Evolutionary conservation across 2,797 vertebrate species (phyloP).

Genomic region (Micrastur ruficollis): DNA sequence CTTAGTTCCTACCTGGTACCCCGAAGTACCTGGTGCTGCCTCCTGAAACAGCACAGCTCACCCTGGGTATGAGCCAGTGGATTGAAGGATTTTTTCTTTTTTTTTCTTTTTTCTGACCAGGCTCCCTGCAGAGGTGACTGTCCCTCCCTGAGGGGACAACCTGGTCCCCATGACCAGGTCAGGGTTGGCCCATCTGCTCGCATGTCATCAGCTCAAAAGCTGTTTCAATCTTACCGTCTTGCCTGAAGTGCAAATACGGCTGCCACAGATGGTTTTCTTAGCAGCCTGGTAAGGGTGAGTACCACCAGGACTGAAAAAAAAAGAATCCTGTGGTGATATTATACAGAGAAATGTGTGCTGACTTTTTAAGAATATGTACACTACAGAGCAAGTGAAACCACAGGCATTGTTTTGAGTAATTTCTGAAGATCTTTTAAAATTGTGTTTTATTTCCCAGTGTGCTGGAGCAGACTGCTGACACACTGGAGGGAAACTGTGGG

Average conservation of each 20-base stretch:
- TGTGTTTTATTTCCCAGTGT: not conserved
- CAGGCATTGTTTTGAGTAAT: not conserved
- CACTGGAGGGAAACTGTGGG: not conserved
- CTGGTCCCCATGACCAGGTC: fast-evolving
- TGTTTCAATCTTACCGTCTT: not conserved
- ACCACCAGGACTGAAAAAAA: not conserved
- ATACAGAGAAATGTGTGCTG: not conserved
- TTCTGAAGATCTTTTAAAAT: not conserved
- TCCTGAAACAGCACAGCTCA: not conserved
- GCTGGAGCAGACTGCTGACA: not conserved
- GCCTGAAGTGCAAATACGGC: not conserved
- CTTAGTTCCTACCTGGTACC: not conserved
- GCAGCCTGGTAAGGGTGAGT: not conserved
- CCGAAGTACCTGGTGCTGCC: not conserved
- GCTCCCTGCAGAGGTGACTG: not conserved
- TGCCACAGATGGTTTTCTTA: not conserved
- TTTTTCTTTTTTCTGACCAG: not conserved
- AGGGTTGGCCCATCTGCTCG: not conserved
- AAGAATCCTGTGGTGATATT: not conserved
- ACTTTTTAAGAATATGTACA: not conserved
- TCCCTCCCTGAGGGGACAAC: not conserved
- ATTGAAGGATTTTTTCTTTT: not conserved
- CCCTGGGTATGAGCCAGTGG: not conserved
- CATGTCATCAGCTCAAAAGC: not conserved
- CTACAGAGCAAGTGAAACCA: not conserved